Evolutionary conservation across 2,797 vertebrate species (phyloP), one percentile per base, ranked within the genome.

Genomic region (Sibirionetta formosa): DNA sequence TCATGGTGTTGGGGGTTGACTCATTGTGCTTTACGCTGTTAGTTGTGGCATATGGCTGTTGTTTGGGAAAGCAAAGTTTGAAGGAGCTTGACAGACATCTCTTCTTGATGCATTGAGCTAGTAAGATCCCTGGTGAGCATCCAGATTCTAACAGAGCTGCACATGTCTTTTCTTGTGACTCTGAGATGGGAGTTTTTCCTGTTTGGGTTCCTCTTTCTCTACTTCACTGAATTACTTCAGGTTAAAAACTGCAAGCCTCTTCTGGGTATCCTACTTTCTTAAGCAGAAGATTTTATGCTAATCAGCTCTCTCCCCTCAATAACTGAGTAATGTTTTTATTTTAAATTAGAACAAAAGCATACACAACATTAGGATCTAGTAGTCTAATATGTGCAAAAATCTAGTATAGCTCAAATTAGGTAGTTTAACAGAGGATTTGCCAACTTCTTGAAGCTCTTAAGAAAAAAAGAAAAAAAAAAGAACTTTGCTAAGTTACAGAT

Each of bases 61-160:
- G 86, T 94, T 96, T 92, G 76, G 83, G 78, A 94, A 96, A 95
- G 63, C 60, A 80, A 93, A 94, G 71, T 96, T 96, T 96, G 73
- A 77, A 92, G 81, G 83, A 94, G 77, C 86, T 88, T 96, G 91
- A 94, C 86, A 96, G 95, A 96, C 88, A 95, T 90, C 94, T 88
- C 88, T 94, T 90, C 93, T 82, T 92, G 90, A 94, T 92, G 81
- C 88, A 95, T 33, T 82, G 68, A 96, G 94, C 87, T 90, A 86
- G 90, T 94, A 90, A 92, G 81, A 95, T 94, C 92, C 87, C 91
- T 96, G 93, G 85, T 95, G 94, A 94, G 66, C 42, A 89, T 94
- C 89, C 94, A 93, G 90, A 92, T 96, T 97, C 86, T 64, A 90
- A 88, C 79, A 46, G 93, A 92, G 95, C 44, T 77, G 82, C 68